These are phyloP conservation scores for Rhynchopsitta pachyrhyncha DNA, from an alignment of 2,113 vertebrate species.

Conservation along the genomic window DNA sequence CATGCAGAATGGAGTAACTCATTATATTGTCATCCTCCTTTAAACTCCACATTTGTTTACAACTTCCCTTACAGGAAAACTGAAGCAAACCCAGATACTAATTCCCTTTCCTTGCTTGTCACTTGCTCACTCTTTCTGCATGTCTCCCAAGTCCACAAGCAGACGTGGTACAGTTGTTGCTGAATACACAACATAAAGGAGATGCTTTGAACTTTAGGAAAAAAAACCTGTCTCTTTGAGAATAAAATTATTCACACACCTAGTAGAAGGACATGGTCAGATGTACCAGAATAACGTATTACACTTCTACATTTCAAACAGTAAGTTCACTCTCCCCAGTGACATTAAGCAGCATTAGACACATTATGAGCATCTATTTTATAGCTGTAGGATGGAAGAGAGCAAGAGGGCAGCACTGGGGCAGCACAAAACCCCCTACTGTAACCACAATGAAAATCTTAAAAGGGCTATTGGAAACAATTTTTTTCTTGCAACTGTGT, in stretches of 20 bases:
- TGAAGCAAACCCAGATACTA: neutral
- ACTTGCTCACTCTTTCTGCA: neutral
- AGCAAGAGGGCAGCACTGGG: neutral
- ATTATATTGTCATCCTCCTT: neutral
- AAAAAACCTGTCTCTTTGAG: neutral
- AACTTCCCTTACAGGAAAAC: neutral
- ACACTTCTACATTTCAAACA: neutral
- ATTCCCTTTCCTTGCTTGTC: neutral
- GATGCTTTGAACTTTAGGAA: neutral
- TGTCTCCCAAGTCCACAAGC: neutral
- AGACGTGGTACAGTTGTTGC: neutral
- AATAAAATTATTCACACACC: neutral
- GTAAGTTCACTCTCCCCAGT: neutral
- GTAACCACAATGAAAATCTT: neutral
- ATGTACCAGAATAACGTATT: neutral
- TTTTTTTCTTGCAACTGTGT: neutral
- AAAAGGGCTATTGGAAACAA: neutral
- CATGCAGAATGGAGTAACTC: neutral
- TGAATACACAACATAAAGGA: neutral
- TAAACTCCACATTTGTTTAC: conserved; percentile 24
- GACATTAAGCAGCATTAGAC: neutral
- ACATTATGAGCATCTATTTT: neutral
- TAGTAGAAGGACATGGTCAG: neutral
- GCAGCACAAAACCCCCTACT: neutral
- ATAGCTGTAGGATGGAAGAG: neutral